Evolutionary conservation across 2,888 invertebrate species (phyloP), one percentile per base, ranked within the genome.

Genomic region (Falcaria lacertinaria): DNA sequence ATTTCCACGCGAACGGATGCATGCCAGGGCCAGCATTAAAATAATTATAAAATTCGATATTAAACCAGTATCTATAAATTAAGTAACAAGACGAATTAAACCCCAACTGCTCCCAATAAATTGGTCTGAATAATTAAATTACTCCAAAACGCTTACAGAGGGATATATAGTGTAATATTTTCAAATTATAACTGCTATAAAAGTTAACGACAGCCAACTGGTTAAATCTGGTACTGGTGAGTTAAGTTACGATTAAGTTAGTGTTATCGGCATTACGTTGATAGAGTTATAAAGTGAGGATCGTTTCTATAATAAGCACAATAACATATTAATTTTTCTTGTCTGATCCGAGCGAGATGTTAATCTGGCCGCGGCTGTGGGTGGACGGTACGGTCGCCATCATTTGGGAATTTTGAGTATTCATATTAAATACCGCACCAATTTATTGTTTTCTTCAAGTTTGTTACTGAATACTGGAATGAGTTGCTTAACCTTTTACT

Each of bases 311-410:
- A 63, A 60, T 67, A 64, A 64, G 54, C 58, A 69, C 63, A 69
- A 72, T 70, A 64, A 64, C 60, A 63, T 70, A 70, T 69, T 73
- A 68, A 69, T 69, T 67, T 60, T 51, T 47, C 48, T 47, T 53
- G 46, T 53, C 62, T 53, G 60, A 54, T 60, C 55, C 50, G 11
- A 28, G 52, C 56, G 55, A 61, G 66, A 61, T 69, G 47, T 45
- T 63, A 65, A 65, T 68, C 68, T 65, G 44, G 28, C 43, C 44
- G 41, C 44, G 47, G 45, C 44, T 43, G 56, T 57, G 57, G 57
- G 58, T 52, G 54, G 56, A 38, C 16, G 47, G 19, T 36, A 41
- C 44, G 56, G 47, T 28, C 32, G 39, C 68, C 65, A 68, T 48
- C 25, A n/a, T 22, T 34, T 44, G 25, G 22, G 6, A 14, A 22